Percentiles rank a stretch among this genome's conserved stretches.
phyloP scores from a whole-genome alignment of 2,113 vertebrate species.

The Casuarius casuarius region DNA sequence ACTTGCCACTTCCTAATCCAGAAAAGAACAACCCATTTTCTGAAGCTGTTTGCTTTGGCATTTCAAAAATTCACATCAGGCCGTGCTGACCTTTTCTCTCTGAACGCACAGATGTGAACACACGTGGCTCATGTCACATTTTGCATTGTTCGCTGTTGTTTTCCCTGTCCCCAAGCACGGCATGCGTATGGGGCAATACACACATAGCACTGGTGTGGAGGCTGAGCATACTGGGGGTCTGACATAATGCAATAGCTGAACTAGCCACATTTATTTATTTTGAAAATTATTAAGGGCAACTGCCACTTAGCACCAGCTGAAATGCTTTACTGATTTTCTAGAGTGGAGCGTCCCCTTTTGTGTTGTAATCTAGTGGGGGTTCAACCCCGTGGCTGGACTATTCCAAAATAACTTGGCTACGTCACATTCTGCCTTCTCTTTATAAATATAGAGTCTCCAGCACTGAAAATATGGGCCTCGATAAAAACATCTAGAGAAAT shows the following conservation, averaged over 20 bases:
- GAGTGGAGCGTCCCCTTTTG: background rate
- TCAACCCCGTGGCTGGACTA: background rate
- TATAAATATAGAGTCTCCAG: background rate
- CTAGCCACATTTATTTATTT: background rate
- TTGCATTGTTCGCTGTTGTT: background rate
- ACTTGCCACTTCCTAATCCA: background rate
- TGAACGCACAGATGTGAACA: background rate
- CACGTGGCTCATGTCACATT: background rate
- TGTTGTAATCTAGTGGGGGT: background rate
- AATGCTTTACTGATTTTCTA: background rate
- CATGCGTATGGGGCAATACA: background rate
- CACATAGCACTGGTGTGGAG: background rate
- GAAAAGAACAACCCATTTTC: background rate
- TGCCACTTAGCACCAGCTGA: background rate
- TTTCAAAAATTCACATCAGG: background rate
- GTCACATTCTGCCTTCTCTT: background rate
- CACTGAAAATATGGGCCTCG: background rate
- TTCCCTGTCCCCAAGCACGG: rapidly evolving
- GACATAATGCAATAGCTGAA: background rate
- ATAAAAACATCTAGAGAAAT: background rate
- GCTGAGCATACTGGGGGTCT: background rate
- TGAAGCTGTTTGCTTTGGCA: background rate
- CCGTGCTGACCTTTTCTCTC: background rate
- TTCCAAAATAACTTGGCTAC: background rate
- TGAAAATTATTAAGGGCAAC: conserved; percentile 14